These are phyloP conservation scores for Plectrocnemia conspersa DNA, from an alignment of 1,140 invertebrate genomes.

Conservation along the genomic window DNA sequence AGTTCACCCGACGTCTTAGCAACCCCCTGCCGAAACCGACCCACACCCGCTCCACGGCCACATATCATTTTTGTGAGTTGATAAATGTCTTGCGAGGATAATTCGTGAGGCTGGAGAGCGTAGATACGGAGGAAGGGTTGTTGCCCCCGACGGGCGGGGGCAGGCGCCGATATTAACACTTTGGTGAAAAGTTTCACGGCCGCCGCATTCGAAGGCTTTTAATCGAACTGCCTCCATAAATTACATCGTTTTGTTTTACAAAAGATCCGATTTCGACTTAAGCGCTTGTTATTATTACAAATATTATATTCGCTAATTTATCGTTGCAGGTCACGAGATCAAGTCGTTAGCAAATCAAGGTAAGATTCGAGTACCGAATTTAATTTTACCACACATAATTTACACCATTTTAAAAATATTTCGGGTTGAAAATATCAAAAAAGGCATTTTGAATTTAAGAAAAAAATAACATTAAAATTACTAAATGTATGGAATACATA, in stretches of 20 bases:
- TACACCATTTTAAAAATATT: conserved; percentile 1
- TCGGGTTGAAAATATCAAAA: no score
- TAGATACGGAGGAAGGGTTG: conserved; percentile 24
- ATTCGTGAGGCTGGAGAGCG: conserved; percentile 28
- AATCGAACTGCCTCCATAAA: no score
- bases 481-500: no score
- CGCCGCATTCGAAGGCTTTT: no score
- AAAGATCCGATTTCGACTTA: no score
- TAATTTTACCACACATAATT: no score
- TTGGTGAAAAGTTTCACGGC: conserved; percentile 5
- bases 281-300: no score
- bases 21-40: background rate
- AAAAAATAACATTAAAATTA: no score
- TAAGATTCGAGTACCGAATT: background rate
- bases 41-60: conserved; percentile 10
- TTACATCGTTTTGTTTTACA: no score
- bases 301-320: no score
- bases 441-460: no score
- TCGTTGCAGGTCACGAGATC: conserved; percentile 1
- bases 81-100: conserved; percentile 32
- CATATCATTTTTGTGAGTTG: conserved; percentile 30
- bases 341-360: background rate
- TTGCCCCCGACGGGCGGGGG: no score
- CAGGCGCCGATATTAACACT: conserved; percentile 7
- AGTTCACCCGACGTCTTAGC: conserved; percentile 1